These are phyloP conservation scores for Urocyon cinereoargenteus DNA, from an alignment of 2,797 vertebrate species.

Conservation along the genomic window DNA sequence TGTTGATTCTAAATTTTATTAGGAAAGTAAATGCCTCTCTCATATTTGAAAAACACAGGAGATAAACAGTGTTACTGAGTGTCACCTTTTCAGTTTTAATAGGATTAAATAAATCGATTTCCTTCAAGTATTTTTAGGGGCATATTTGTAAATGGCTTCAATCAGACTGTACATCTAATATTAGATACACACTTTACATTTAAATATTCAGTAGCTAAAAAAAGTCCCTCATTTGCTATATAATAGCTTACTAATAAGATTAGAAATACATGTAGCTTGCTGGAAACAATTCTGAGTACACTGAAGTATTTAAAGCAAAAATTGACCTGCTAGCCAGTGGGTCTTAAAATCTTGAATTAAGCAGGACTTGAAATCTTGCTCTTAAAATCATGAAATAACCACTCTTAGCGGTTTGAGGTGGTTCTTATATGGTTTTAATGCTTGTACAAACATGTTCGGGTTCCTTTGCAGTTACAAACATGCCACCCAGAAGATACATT, in stretches of 20 bases:
- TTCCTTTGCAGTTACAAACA: background rate
- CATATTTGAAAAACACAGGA: background rate
- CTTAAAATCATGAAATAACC: background rate
- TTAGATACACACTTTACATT: background rate
- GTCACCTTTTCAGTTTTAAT: background rate
- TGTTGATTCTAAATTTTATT: background rate
- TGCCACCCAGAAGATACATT: rapidly evolving
- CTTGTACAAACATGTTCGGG: too few relatives aligned
- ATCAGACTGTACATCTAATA: background rate
- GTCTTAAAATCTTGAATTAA: background rate
- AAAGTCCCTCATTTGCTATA: background rate
- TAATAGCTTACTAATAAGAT: background rate
- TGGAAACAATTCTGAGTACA: background rate
- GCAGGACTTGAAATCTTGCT: background rate
- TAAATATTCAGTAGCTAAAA: background rate
- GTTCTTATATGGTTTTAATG: background rate
- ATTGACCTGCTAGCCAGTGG: rapidly evolving
- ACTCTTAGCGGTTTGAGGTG: background rate
- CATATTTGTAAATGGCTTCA: background rate
- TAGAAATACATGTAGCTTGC: background rate
- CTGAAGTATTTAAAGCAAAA: background rate
- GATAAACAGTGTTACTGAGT: background rate
- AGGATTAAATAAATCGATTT: background rate
- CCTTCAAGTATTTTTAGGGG: background rate
- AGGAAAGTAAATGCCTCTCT: background rate